Evolutionary conservation across 2,797 vertebrate genomes (phyloP), one percentile per base, ranked within the genome.

Genomic region (Sorex maritimensis): DNA sequence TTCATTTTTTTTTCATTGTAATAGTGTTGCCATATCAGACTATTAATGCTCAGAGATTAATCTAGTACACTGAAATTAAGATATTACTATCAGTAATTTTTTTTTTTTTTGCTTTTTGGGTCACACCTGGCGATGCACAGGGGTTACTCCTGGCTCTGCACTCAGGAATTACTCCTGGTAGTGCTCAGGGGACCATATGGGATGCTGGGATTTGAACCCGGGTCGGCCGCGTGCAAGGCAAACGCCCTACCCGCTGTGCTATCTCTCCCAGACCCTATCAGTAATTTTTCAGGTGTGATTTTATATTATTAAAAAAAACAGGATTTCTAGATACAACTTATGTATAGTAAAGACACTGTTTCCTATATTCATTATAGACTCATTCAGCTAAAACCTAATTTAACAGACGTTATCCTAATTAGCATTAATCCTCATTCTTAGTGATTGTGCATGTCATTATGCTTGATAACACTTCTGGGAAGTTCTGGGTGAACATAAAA

Each of bases 21-120:
- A 63, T 21, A 55, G 2, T 1, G 23, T 86, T 87, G 23, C 13
- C 5, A 17, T 74, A 46, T 88, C 30, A 63, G 19, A 58, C 65
- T 72, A 73, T 67, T 80, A 94, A 85, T 92, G 80, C 9, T 23
- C 49, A 84, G 58, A 41, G 1, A 86, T 38, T 86, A 80, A 61
- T 2, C 0, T 72, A 61, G 11, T 7, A 23, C 73, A 79, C 49
- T 74, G 34, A 30, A 72, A 28, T 44, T 55, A 69, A 87, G 24
- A 58, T 87, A 17, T 2, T 41, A 91, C 4, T 11, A 88, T 38
- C 41, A 44, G 41, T 44, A 0, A 63, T 28, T 80, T 23, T 67
- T 85, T n/a, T n/a, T n/a, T n/a, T n/a, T n/a, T n/a, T n/a, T n/a
- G n/a, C n/a, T n/a, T n/a, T n/a, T n/a, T n/a, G n/a, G n/a, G n/a